Evolutionary conservation across 2,797 vertebrate genomes (phyloP), one percentile per base, ranked within the genome.

Genomic region (Ctenopoma multispine): DNA sequence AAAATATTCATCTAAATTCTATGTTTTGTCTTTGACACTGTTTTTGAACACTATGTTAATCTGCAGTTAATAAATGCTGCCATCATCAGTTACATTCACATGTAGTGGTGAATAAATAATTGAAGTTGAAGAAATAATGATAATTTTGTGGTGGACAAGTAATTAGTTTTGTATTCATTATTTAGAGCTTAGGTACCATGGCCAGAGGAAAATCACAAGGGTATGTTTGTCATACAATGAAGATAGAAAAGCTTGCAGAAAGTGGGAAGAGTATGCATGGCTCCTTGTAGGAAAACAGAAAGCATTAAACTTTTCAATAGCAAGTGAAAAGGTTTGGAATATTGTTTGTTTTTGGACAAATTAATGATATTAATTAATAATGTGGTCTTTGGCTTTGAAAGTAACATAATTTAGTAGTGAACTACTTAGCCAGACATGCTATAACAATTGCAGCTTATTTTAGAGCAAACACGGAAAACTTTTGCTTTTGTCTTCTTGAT

Each of bases 171-270:
- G 3, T 29, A 29, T 5, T 1, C 27, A 29, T 29, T 29, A 29
- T 29, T 29, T 29, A 29, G 27, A 5, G 27, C 27, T 29, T 29
- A 29, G 27, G 5, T 29, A 29, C 3, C 20, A 13, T 4, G 21
- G 5, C 1, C 12, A 6, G 18, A 59, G n/a, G 21, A 18, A 69
- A 58, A 24, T 23, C 12, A 4, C 0, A 7, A 43, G 2, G 27
- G 4, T 51, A 14, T 34, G 46, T 46, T 27, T 55, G 10, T 23
- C 15, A 29, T 29, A n/a, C 14, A 2, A 14, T 24, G 40, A 44
- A 68, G 58, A 67, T 49, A 46, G 5, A 27, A 79, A 66, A 18
- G 21, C 27, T 55, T 44, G 29, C 57, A 59, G 54, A 51, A 44
- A 1, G 8, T 41, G 41, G 56, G 14, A 47, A 53, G 18, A 43